A percentile compares a stretch with the other conserved stretches of the same genome.
Evolutionary conservation across 2,888 invertebrate species (phyloP).

Genomic region (Megaustenia siamemsis): DNA sequence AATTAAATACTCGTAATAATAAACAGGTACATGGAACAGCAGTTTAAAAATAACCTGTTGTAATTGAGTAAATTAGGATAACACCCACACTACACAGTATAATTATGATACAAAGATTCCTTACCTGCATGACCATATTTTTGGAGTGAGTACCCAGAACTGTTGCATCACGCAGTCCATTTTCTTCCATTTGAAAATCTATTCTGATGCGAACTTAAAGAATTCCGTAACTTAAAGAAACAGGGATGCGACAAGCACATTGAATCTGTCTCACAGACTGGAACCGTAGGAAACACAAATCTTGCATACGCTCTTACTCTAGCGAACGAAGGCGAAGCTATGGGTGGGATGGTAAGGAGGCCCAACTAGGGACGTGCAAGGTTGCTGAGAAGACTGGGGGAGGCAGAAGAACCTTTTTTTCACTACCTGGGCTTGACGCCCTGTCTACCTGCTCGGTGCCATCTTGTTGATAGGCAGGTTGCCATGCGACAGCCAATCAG

Average conservation of each 20-base stretch:
- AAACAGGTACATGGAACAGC: too few relatives aligned
- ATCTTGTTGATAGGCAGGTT: conserved; percentile 66
- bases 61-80: too few relatives aligned
- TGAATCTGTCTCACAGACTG: conserved; percentile 10
- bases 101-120: too few relatives aligned
- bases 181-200: too few relatives aligned
- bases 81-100: too few relatives aligned
- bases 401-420: neutral
- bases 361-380: neutral
- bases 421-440: conserved; percentile 43
- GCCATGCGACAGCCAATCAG: conserved; percentile 71
- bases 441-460: conserved; percentile 48
- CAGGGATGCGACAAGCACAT: neutral
- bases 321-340: conserved; percentile 15
- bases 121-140: too few relatives aligned
- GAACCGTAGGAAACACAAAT: conserved; percentile 23
- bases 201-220: too few relatives aligned
- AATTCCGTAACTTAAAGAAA: neutral
- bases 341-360: neutral
- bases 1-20: too few relatives aligned
- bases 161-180: too few relatives aligned
- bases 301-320: conserved; percentile 3
- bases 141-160: too few relatives aligned
- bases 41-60: too few relatives aligned
- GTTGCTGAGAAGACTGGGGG: neutral